Conservation (phyloP, 2,797 vertebrate species). For the Pogonophryne albipinna region DNA sequence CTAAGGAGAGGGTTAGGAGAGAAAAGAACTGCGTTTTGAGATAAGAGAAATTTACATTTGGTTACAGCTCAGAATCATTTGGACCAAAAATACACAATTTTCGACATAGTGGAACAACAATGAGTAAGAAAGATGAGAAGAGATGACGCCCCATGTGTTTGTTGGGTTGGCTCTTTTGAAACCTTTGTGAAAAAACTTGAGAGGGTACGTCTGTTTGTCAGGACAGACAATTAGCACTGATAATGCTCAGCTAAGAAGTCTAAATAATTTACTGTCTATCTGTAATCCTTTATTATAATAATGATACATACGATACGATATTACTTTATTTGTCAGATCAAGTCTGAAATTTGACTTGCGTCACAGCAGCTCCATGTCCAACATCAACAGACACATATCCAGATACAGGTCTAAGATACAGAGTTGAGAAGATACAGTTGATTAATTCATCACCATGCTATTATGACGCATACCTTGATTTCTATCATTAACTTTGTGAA, state of each 20-base stretch:
- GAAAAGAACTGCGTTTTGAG: conserved; percentile 40
- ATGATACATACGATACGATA: conserved; percentile 21
- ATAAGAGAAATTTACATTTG: conserved; percentile 47
- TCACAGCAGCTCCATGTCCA: too few species aligned
- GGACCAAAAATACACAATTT: conserved; percentile 22
- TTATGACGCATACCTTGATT: conserved; percentile 42
- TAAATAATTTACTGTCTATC: conserved; percentile 22
- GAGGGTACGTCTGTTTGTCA: conserved; percentile 24
- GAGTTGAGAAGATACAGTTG: conserved; percentile 18
- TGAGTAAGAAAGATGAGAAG: conserved; percentile 20
- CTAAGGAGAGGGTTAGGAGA: conserved; percentile 16
- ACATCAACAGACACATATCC: too few species aligned
- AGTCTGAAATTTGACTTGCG: too few species aligned
- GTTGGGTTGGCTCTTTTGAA: conserved; percentile 54
- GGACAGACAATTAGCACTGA: conserved; percentile 21
- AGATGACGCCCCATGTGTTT: conserved; percentile 43
- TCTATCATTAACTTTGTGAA: conserved; percentile 47
- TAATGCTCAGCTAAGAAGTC: conserved; percentile 28
- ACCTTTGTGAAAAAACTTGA: conserved; percentile 39
- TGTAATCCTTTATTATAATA: conserved; percentile 34
- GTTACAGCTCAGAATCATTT: conserved; percentile 34
- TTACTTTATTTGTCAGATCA: too few species aligned
- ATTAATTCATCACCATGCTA: background rate
- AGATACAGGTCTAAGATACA: conserved; percentile 27
- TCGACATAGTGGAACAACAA: conserved; percentile 5